Evolutionary conservation across 2,888 invertebrate species (phyloP).

Genomic region (Brachyptera risi): DNA sequence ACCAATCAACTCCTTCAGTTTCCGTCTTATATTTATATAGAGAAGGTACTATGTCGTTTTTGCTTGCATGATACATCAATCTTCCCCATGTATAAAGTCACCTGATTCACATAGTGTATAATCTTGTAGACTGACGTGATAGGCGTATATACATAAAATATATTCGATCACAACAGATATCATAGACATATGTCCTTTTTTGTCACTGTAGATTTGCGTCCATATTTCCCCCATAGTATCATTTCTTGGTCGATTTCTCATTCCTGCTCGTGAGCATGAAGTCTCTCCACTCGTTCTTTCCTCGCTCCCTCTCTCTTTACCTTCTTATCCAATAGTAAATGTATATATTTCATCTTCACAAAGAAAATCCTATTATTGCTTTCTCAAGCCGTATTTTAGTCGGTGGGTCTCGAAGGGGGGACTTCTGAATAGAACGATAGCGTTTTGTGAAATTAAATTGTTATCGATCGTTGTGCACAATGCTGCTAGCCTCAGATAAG

Average conservation of each 20-base stretch:
- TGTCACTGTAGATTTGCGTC: background rate
- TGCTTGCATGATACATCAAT: too few relatives aligned
- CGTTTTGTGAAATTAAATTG: slow-evolving; percentile 34
- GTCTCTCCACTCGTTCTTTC: slow-evolving; percentile 18
- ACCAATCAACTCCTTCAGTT: too few relatives aligned
- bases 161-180: background rate
- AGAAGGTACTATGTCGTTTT: too few relatives aligned
- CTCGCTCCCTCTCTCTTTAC: background rate
- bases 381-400: slow-evolving; percentile 14
- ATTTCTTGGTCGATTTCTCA: too few relatives aligned
- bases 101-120: too few relatives aligned
- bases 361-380: slow-evolving; percentile 26
- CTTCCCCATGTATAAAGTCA: too few relatives aligned
- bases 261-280: too few relatives aligned
- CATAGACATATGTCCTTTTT: background rate
- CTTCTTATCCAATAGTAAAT: slow-evolving; percentile 21
- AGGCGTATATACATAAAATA: too few relatives aligned
- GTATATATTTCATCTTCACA: slow-evolving; percentile 21
- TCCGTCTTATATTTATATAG: too few relatives aligned
- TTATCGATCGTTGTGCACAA: slow-evolving; percentile 29
- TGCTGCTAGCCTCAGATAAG: slow-evolving; percentile 12
- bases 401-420: slow-evolving; percentile 12
- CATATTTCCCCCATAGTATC: slow-evolving; percentile 21
- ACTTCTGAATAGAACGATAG: slow-evolving; percentile 32
- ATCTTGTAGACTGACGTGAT: too few relatives aligned